A percentile compares a stretch with the other conserved stretches of the same genome.
Conservation (phyloP, 2,797 vertebrate genomes). For the Paedocypris micromegethes region DNA sequence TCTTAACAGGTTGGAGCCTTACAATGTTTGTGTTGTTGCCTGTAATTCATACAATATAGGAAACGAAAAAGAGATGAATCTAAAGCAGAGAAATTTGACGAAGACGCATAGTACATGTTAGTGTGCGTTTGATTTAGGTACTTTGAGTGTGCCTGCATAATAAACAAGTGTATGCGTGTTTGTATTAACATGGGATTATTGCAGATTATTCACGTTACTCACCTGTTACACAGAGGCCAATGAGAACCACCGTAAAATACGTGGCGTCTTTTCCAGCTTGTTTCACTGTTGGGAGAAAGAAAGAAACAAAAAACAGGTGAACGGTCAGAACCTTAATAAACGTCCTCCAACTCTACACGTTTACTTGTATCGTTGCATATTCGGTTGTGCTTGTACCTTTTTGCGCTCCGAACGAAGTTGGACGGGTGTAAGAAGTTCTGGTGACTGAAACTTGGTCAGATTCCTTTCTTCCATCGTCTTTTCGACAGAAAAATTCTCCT, state of each 20-base stretch:
- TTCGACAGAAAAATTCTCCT: slow-evolving; percentile 44
- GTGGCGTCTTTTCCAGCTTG: slow-evolving; percentile 87
- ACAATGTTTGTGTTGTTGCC: no score
- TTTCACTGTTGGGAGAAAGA: slow-evolving; percentile 73
- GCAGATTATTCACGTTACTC: slow-evolving; percentile 5
- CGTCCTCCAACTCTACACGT: no score
- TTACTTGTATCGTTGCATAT: not conserved
- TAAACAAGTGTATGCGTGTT: no score
- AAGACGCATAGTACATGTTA: no score
- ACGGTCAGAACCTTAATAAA: no score
- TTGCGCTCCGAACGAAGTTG: slow-evolving; percentile 63
- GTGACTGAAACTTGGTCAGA: slow-evolving; percentile 60
- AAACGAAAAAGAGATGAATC: no score
- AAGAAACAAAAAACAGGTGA: not conserved
- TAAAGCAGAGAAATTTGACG: no score
- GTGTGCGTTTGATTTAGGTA: no score
- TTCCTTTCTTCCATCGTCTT: slow-evolving; percentile 45
- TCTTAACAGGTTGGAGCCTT: no score
- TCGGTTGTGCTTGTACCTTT: slow-evolving; percentile 70
- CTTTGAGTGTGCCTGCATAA: no score
- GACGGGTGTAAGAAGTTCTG: slow-evolving; percentile 49
- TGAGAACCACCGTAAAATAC: slow-evolving; percentile 83
- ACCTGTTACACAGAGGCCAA: slow-evolving; percentile 90
- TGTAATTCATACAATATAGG: no score
- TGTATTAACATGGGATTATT: no score